These are phyloP conservation scores for Tigriopus californicus DNA, from an alignment of 2,888 invertebrate species.

Conservation along the genomic window DNA sequence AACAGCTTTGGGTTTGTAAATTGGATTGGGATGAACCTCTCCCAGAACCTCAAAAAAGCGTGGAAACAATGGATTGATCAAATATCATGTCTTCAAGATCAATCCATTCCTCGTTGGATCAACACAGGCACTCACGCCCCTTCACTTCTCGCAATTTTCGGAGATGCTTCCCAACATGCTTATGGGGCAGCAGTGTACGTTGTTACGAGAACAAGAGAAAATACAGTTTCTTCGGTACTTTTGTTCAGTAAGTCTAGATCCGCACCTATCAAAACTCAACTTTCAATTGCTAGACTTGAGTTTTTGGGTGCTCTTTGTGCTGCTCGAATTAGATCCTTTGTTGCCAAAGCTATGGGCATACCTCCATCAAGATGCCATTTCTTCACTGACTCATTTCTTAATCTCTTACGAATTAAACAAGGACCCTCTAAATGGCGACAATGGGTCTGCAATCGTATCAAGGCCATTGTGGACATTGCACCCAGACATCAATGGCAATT, in stretches of 20 bases:
- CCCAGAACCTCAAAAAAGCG: no score
- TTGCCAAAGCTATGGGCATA: background rate
- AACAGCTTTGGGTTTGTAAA: no score
- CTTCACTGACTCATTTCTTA: background rate
- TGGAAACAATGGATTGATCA: no score
- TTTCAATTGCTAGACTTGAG: background rate
- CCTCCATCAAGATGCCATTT: background rate
- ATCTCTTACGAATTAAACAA: background rate
- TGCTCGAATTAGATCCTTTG: background rate
- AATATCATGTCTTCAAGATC: no score
- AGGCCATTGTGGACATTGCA: no score
- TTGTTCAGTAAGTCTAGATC: background rate
- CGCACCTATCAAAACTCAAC: background rate
- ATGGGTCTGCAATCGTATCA: no score
- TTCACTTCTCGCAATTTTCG: no score
- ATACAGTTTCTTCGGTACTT: background rate
- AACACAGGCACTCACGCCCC: no score
- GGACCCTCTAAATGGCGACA: no score
- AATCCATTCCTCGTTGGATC: no score
- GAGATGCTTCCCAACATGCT: background rate
- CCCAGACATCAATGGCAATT: background rate
- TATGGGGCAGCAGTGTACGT: background rate
- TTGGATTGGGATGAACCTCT: no score
- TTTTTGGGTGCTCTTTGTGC: background rate
- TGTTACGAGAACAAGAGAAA: background rate